Percentiles rank a stretch among this genome's conserved stretches.
Conservation (phyloP, 2,888 invertebrate species). For the Ctena decussata region DNA sequence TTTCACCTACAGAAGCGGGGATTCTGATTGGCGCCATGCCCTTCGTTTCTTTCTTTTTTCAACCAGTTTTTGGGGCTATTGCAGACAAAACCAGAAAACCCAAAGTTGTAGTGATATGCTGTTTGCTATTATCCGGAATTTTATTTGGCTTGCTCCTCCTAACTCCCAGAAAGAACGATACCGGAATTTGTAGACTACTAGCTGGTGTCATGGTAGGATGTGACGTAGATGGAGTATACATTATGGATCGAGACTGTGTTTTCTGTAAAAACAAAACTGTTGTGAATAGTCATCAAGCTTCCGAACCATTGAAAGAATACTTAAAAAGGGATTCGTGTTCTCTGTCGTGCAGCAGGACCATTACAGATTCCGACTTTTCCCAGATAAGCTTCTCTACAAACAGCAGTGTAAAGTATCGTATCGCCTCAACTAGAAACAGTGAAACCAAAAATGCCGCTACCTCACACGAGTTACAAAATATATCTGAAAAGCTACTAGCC, state of each 20-base stretch:
- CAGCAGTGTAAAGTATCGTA: not conserved
- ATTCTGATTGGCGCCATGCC: conserved; percentile 93
- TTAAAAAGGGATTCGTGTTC: not conserved
- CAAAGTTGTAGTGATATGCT: conserved; percentile 93
- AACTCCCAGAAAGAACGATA: conserved; percentile 73
- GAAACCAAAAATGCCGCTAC: not conserved
- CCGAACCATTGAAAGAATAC: no score
- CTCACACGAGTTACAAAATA: not conserved
- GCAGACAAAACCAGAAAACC: conserved; percentile 93
- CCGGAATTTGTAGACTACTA: not conserved
- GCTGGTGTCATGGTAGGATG: not conserved
- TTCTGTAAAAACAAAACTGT: no score
- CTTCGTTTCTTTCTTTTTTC: conserved; percentile 93
- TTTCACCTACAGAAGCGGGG: conserved; percentile 92
- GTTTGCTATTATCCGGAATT: conserved; percentile 92
- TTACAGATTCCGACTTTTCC: not conserved
- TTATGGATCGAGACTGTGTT: not conserved
- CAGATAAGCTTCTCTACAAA: not conserved
- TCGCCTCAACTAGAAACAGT: not conserved
- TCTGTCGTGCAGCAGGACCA: not conserved
- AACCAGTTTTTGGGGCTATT: conserved; percentile 92
- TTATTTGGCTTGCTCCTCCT: conserved; percentile 93
- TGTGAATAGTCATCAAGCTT: no score
- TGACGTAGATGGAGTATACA: not conserved
- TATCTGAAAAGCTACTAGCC: not conserved